Conservation (phyloP, 1,140 invertebrate genomes). For the Homarus americanus region DNA sequence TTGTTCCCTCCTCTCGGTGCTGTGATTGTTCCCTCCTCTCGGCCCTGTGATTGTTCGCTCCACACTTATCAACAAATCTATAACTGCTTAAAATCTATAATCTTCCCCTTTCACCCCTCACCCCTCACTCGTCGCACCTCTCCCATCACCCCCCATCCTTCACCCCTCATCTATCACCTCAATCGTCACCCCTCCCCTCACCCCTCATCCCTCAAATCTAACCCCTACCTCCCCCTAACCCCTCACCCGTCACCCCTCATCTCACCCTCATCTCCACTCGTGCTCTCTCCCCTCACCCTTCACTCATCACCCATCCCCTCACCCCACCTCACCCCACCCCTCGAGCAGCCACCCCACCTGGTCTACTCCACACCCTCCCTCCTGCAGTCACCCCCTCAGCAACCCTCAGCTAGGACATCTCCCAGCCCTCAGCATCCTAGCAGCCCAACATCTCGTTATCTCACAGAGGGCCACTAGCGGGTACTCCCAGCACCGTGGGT, state of each 20-base stretch:
- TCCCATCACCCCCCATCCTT: background rate
- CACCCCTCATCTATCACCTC: background rate
- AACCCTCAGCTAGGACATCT: conserved; percentile 22
- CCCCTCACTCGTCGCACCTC: background rate
- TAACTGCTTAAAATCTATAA: no score
- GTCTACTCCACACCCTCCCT: background rate
- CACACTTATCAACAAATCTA: no score
- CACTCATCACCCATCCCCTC: background rate
- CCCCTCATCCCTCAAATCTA: background rate
- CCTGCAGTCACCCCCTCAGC: background rate
- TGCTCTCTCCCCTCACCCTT: background rate
- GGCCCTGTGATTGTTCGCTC: no score
- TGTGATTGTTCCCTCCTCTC: no score
- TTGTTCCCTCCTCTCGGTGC: no score
- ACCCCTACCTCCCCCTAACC: background rate
- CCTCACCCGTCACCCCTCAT: background rate
- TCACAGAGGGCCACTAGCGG: conserved; percentile 44
- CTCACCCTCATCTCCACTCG: background rate
- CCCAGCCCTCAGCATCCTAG: conserved; percentile 2
- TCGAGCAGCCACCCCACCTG: background rate
- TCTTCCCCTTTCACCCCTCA: background rate
- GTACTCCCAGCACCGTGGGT: conserved; percentile 36
- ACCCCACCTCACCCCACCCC: background rate
- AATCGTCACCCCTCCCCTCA: background rate
- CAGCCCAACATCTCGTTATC: conserved; percentile 55